Evolutionary conservation across 2,113 vertebrate species (phyloP), one percentile per base, ranked within the genome.

Genomic region (Hucho hucho): DNA sequence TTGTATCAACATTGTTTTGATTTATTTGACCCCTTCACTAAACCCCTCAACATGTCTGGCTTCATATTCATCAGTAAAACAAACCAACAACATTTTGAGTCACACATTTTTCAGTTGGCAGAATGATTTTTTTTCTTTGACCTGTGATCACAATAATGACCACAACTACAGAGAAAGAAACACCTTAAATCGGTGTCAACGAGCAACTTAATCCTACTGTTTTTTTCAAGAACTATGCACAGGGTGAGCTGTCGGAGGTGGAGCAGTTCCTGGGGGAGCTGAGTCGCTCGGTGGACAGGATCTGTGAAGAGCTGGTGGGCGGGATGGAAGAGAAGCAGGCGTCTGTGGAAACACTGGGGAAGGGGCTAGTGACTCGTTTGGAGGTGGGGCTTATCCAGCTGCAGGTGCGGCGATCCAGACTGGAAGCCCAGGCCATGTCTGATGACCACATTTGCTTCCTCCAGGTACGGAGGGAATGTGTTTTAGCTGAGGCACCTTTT

Each of bases 401-500:
- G 78, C 76, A 2, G 6, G 85, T 89, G 6, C 79, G 77, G 24
- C 81, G 90, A 64, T 83, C 72, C 0, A 71, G 29, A 5, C 87
- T 94, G 71, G 92, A 92, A 81, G 73, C 25, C 0, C 91, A 91
- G 82, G 91, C 92, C 7, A 80, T 85, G 71, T 90, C 89, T 29
- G 89, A 93, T 67, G 92, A 94, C 24, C 93, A 94, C 86, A 93
- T 94, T 26, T 64, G 75, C 70, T 93, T 94, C 85, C 86, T 94
- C 29, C 88, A 93, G 90, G 93, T 93, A 47, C 4, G 14, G 24
- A 26, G 37, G 29, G 22, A 43, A 6, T n/a, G 18, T 25, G 22
- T 22, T 70, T n/a, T 18, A 70, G 11, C 22, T 22, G 37, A 25
- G 46, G 47, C 37, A 43, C 37, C 9, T 43, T 43, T 43, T 3